phyloP scores from a whole-genome alignment of 2,888 invertebrate genomes.

The Drosophila mercatorum region DNA sequence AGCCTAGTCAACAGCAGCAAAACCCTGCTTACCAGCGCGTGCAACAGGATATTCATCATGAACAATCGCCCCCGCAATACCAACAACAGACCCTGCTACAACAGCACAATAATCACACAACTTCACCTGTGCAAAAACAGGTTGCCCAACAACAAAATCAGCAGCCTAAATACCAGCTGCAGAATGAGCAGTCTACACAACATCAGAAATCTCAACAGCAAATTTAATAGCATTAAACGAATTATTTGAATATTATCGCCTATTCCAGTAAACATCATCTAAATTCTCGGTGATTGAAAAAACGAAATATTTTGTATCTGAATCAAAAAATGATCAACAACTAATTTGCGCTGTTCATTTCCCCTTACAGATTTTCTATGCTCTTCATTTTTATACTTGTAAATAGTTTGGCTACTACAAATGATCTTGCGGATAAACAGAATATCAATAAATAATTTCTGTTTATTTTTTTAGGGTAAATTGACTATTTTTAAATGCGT shows the following conservation, averaged over 20 bases:
- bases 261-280: constrained; percentile 19
- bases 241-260: constrained; percentile 53
- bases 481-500: neutral
- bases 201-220: constrained; percentile 15
- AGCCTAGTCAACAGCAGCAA: constrained; percentile 43
- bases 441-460: neutral
- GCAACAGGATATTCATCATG: constrained; percentile 6
- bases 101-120: constrained; percentile 41
- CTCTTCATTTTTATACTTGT: constrained; percentile 20
- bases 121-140: constrained; percentile 39
- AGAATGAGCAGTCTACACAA: constrained; percentile 1
- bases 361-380: neutral
- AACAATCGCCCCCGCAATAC: neutral
- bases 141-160: constrained; percentile 37
- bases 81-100: constrained; percentile 1
- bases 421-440: constrained; percentile 4
- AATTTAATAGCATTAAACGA: constrained; percentile 28
- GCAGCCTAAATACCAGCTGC: neutral
- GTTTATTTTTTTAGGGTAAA: no score
- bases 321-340: constrained; percentile 13
- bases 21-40: constrained; percentile 4
- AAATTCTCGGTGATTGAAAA: constrained; percentile 37
- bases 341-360: constrained; percentile 8
- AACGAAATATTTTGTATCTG: constrained; percentile 11
- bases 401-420: constrained; percentile 35